A percentile compares a stretch with the other conserved stretches of the same genome.
Conservation (phyloP, 2,113 vertebrate genomes). For the Macrotus californicus region DNA sequence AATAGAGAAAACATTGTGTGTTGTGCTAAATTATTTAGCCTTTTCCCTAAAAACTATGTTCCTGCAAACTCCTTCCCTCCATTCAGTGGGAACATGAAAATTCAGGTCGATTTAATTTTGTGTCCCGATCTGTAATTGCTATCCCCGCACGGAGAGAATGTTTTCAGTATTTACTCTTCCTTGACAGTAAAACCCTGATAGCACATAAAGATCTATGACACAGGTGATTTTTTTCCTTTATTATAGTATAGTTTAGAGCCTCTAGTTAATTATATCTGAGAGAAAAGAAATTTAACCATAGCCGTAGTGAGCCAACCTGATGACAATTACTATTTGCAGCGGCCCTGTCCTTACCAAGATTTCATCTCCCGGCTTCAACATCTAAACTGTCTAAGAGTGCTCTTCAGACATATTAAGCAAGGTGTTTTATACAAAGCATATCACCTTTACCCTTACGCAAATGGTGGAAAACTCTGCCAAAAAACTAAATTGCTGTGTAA, state of each 20-base stretch:
- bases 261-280: not conserved
- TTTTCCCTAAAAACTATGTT: not conserved
- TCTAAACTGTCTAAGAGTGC: not conserved
- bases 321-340: not conserved
- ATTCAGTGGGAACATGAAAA: slow-evolving; percentile 6
- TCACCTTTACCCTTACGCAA: slow-evolving; percentile 16
- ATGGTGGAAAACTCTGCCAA: slow-evolving; percentile 6
- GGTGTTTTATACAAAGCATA: not conserved
- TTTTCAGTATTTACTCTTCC: slow-evolving; percentile 29
- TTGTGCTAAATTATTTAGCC: slow-evolving; percentile 1
- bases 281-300: not conserved
- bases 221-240: not conserved
- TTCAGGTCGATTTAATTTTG: slow-evolving; percentile 17
- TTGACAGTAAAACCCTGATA: slow-evolving; percentile 36
- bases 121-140: not conserved
- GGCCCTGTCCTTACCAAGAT: not conserved
- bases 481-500: slow-evolving; percentile 2
- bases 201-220: slow-evolving; percentile 20
- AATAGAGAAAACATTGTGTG: not conserved
- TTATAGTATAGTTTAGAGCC: not conserved
- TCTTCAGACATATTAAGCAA: not conserved
- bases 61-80: not conserved
- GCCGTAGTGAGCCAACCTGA: not conserved
- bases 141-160: not conserved
- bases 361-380: not conserved